Conservation (phyloP, 2,797 vertebrate genomes). For the Sebastes dallii region DNA sequence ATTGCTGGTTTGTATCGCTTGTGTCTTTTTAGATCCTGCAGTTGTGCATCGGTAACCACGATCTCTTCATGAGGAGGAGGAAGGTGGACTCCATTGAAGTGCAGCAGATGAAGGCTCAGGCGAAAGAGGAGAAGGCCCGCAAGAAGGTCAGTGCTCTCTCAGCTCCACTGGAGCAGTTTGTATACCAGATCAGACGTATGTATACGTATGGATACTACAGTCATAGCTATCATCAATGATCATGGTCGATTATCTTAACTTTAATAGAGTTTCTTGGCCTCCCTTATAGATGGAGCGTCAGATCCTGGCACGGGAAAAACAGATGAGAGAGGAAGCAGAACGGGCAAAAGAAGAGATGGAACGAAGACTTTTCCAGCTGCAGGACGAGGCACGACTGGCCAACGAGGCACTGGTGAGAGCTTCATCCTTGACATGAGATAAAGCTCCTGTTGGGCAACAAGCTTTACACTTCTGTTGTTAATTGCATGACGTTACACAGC, state of each 20-base stretch:
- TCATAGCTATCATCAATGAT: background rate
- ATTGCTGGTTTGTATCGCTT: background rate
- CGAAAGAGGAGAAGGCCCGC: constrained; percentile 93
- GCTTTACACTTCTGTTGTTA: too few relatives aligned
- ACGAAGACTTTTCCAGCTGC: constrained; percentile 90
- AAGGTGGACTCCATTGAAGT: constrained; percentile 94
- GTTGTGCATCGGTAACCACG: constrained; percentile 93
- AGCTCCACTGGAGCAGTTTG: background rate
- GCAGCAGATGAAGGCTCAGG: constrained; percentile 95
- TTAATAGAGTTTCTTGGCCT: background rate
- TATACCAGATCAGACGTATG: background rate
- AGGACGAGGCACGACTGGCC: constrained; percentile 92
- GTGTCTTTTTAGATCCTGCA: constrained; percentile 85
- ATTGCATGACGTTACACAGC: too few relatives aligned
- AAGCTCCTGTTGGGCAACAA: background rate
- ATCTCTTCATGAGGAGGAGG: constrained; percentile 92
- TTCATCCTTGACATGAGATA: background rate
- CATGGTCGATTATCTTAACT: background rate
- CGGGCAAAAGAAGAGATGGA: constrained; percentile 93
- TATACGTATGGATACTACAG: too few relatives aligned
- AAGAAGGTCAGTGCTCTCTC: constrained; percentile 85
- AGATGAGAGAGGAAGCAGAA: constrained; percentile 93
- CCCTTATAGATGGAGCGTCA: constrained; percentile 89
- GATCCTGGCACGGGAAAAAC: constrained; percentile 91
- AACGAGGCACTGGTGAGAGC: constrained; percentile 90